Percentiles rank a stretch among this genome's conserved stretches.
Conservation (phyloP, 1,140 invertebrate genomes). For the Lasioglossum baleicum region DNA sequence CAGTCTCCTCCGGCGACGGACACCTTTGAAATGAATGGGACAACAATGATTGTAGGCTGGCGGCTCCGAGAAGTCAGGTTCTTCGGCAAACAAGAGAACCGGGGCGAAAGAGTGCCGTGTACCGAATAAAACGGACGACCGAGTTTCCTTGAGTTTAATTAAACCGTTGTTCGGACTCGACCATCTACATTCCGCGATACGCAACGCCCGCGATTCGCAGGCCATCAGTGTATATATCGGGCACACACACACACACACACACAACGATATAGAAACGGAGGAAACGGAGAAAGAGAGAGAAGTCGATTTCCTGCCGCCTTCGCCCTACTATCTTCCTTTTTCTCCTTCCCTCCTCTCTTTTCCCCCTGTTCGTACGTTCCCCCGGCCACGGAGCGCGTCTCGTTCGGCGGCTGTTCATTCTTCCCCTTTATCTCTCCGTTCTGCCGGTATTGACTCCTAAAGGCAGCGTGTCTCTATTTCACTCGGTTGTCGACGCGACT, state of each 20-base stretch:
- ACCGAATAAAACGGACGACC: not conserved
- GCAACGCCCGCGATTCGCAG: not conserved
- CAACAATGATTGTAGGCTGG: not conserved
- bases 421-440: slow-evolving; percentile 19
- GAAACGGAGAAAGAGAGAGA: not conserved
- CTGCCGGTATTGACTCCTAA: slow-evolving; percentile 21
- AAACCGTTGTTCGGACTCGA: slow-evolving; percentile 51
- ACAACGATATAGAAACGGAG: too few relatives aligned
- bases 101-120: not conserved
- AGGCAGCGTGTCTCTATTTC: slow-evolving; percentile 9
- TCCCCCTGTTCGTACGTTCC: too few relatives aligned
- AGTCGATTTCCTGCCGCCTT: slow-evolving; percentile 12
- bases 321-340: slow-evolving; percentile 12
- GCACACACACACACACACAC: too few relatives aligned
- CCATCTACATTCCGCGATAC: slow-evolving; percentile 14
- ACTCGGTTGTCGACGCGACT: slow-evolving; percentile 1
- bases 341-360: not conserved
- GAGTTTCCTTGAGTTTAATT: slow-evolving; percentile 63
- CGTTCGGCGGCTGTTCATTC: slow-evolving; percentile 30
- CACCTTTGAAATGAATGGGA: not conserved
- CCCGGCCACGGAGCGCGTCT: too few relatives aligned
- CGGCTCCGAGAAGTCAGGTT: not conserved
- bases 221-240: not conserved
- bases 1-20: too few relatives aligned
- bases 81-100: not conserved